A percentile compares a stretch with the other conserved stretches of the same genome.
These are phyloP conservation scores for Sebastes oblongus DNA, from an alignment of 2,797 vertebrate genomes.

Conservation along the genomic window DNA sequence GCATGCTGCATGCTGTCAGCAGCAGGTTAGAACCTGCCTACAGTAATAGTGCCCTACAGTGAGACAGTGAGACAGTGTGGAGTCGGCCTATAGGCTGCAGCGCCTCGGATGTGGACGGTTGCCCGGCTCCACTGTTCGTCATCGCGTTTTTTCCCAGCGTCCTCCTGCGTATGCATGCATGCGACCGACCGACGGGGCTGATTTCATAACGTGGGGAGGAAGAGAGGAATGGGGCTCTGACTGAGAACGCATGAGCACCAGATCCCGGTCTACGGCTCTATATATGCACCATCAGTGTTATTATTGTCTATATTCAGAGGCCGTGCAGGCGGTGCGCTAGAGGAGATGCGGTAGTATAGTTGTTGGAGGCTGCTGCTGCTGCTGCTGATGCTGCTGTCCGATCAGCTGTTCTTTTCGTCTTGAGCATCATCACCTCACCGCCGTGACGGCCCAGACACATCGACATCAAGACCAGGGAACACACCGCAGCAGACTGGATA, in stretches of 20 bases:
- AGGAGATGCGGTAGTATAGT: conserved; percentile 63
- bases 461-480: conserved; percentile 58
- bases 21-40: too few relatives aligned
- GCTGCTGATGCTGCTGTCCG: conserved; percentile 64
- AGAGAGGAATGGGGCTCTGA: conserved; percentile 72
- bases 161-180: conserved; percentile 71
- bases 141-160: conserved; percentile 73
- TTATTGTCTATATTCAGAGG: conserved; percentile 38
- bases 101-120: conserved; percentile 56
- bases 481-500: conserved; percentile 57
- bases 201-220: conserved; percentile 74
- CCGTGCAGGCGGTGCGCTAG: conserved; percentile 71
- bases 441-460: conserved; percentile 60
- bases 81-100: conserved; percentile 17
- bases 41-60: too few relatives aligned
- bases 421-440: conserved; percentile 71
- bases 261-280: conserved; percentile 44
- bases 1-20: too few relatives aligned
- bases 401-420: conserved; percentile 77
- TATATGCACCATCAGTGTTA: conserved; percentile 55
- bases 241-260: conserved; percentile 37
- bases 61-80: conserved; percentile 1
- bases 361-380: conserved; percentile 13
- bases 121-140: conserved; percentile 73
- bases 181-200: conserved; percentile 66